Base-by-base conservation (phyloP, 2,113 vertebrate genomes). In the Heterotilapia buettikoferi region DNA sequence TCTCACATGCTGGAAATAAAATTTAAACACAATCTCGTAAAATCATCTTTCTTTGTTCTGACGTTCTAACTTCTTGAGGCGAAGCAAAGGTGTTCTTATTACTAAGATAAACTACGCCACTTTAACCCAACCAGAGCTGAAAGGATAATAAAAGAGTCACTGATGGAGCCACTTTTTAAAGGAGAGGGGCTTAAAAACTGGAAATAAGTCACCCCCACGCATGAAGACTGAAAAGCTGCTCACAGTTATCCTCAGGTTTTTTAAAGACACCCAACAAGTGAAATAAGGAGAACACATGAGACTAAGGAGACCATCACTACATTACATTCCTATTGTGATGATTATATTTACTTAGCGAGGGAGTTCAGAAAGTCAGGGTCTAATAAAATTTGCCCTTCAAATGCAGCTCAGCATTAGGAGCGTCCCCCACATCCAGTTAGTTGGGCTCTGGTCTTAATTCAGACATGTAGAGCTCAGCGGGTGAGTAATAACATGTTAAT, bases 91-190 rank as follows among this genome's bases (percentile, higher is more conserved):
- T 29, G 40, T 29, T 76, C 3, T 29, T 9, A 45, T 73, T 45
- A 16, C 13, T 0, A 1, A 31, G 9, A 11, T 47, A 7, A 24
- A 18, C n/a, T 2, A 56, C 1, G 21, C 13, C 13, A 16, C 68
- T 5, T 76, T 0, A 47, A 50, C 14, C 40, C 43, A 29, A 19
- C 14, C 38, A 43, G 13, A 71, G 12, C 38, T 71, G 38, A 43
- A 24, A 71, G 12, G n/a, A 43, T 68, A 40, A 21, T 1, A 0
- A 68, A 14, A 68, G 33, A n/a, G 33, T 38, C 38, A 26, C 38
- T 16, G 68, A 73, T 47, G 40, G 14, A 73, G 21, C 8, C 13
- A 21, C 9, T 45, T 45, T 73, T 73, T 43, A 26, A 45, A 26
- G 36, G 36, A 71, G 40, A 0, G 14, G n/a, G 2, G 0, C n/a